These are phyloP conservation scores for Lithophane socia DNA, from an alignment of 2,888 invertebrate genomes.

Conservation along the genomic window DNA sequence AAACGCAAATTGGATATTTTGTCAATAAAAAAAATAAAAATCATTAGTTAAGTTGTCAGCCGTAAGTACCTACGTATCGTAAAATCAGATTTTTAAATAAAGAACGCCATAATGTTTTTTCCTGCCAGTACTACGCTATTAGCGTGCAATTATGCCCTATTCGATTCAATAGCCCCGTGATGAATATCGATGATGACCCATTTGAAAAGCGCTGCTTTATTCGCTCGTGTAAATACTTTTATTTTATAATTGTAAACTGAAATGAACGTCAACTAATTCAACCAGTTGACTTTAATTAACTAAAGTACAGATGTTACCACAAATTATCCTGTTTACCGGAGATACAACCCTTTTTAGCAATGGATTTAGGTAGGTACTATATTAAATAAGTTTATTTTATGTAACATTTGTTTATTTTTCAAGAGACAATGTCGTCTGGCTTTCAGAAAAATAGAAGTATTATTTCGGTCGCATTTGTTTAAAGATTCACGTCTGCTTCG, in stretches of 20 bases:
- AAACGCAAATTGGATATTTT: no score
- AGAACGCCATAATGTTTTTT: conserved; percentile 42
- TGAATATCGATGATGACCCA: conserved; percentile 78
- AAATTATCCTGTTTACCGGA: conserved; percentile 30
- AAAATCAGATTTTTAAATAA: conserved; percentile 39
- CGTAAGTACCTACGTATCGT: background rate
- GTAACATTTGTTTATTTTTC: conserved; percentile 44
- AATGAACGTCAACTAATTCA: conserved; percentile 40
- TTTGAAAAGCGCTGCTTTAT: conserved; percentile 69
- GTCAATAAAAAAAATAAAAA: background rate
- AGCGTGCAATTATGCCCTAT: conserved; percentile 75
- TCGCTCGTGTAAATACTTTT: conserved; percentile 53
- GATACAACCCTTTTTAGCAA: conserved; percentile 28
- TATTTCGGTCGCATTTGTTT: conserved; percentile 16
- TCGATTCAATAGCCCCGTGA: conserved; percentile 77
- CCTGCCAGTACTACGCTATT: conserved; percentile 46
- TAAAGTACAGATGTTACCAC: conserved; percentile 27
- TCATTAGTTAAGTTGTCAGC: conserved; percentile 15
- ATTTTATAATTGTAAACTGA: conserved; percentile 47
- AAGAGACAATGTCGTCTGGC: conserved; percentile 34
- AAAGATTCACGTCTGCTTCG: background rate
- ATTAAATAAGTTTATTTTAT: conserved; percentile 52
- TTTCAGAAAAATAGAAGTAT: conserved; percentile 31
- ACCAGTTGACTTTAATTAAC: conserved; percentile 31
- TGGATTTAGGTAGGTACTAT: conserved; percentile 50